Base-by-base conservation (phyloP, 2,113 vertebrate species). In the Lucifuga dentata region DNA sequence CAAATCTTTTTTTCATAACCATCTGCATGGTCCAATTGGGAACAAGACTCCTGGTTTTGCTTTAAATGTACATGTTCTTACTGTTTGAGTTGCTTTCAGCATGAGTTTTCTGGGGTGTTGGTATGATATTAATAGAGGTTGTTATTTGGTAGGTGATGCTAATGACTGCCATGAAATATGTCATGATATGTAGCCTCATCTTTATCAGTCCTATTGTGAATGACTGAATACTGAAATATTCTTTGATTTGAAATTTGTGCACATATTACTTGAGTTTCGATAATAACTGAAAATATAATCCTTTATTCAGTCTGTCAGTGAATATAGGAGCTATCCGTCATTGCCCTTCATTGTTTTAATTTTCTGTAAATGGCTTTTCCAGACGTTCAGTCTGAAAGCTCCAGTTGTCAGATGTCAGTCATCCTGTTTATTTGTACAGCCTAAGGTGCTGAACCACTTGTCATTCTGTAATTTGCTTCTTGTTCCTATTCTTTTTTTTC, bases 201-300 rank as follows among this genome's bases (percentile, higher is more conserved):
- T 62, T 76, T 58, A 80, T 77, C 62, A 71, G 41, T 53, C 48
- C 32, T 69, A 58, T 56, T 78, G 71, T 73, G 67, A 73, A 68
- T 65, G 80, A 76, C 41, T 74, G 71, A 75, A 75, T 50, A 67
- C 32, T 43, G 52, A 75, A 56, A 16, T 50, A 33, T 23, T 24
- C 29, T n/a, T 38, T 29, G n/a, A 33, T 79, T 65, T 69, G 32
- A n/a, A n/a, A n/a, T n/a, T n/a, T n/a, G n/a, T n/a, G 26, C 26
- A 29, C 3, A 3, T 29, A 5, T 3, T 29, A 29, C 26, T 29
- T 29, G 7, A 29, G 17, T 40, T 9, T 35, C 57, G 35, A 49
- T 72, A 23, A 53, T 48, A 40, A 56, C 38, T 49, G 39, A 56
- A 69, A 26, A 20, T 73, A 17, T 41, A 36, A 40, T 58, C 11